Evolutionary conservation across 2,797 vertebrate genomes (phyloP), one percentile per base, ranked within the genome.

Genomic region (Tapera naevia): DNA sequence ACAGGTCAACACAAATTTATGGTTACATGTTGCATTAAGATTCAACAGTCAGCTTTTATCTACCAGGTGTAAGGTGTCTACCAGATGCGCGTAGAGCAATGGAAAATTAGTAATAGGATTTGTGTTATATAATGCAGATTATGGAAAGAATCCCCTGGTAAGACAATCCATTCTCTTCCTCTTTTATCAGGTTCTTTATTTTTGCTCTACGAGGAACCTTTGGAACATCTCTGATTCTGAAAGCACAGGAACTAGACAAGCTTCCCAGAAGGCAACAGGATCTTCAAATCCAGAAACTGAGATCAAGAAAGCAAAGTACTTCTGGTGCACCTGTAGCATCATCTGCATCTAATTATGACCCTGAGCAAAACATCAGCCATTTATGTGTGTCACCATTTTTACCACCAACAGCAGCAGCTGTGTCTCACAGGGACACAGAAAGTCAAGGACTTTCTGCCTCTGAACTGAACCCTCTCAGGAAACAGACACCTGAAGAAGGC

Each of bases 171-270:
- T 88, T 73, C 37, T 80, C 62, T 89, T 83, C 45, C 17, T 93
- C 53, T 91, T 71, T 89, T 89, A 62, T 91, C 97, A 99, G 99
- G 98, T 99, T 98, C 96, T 96, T 98, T 69, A 94, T 99, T 93
- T 98, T 98, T 75, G 97, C 98, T 96, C 92, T 99, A 30, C 98
- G 80, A 97, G 99, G 99, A 90, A 98, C 98, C 17, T 97, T 98
- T 28, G 95, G 96, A 87, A 95, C 97, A 86, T 98, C 98, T 86
- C 97, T 97, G 41, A 96, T 98, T 78, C 74, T 98, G 67, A 98
- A 97, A 97, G 99, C 98, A 75, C 98, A 98, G 95, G 98, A 98
- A 85, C 95, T 99, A 92, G 99, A 99, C 90, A 97, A 95, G 64
- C 96, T 98, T 91, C 97, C 98, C 33, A 96, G 96, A 66, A 96